These are phyloP conservation scores for Leptarthrus brevirostris DNA, from an alignment of 2,888 invertebrate species.

Conservation along the genomic window DNA sequence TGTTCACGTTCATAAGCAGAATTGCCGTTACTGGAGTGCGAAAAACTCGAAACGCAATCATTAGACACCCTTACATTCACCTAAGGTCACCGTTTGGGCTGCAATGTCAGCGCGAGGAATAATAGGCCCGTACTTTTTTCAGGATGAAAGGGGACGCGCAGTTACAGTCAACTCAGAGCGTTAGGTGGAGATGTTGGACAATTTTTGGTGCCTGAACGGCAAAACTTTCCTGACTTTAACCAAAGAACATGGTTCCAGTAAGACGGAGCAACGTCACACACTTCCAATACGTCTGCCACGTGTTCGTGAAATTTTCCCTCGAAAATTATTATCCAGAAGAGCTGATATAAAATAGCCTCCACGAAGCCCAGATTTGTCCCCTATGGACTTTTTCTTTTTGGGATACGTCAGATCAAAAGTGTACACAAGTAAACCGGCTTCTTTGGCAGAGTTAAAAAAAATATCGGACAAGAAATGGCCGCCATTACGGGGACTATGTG, in stretches of 20 bases:
- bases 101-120: not conserved
- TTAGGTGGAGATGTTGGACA: not conserved
- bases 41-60: not conserved
- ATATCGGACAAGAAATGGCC: too few species aligned
- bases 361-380: too few species aligned
- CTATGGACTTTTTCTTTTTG: too few species aligned
- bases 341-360: too few species aligned
- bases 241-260: conserved; percentile 39
- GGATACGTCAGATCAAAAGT: too few species aligned
- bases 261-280: not conserved
- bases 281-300: too few species aligned
- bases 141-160: not conserved
- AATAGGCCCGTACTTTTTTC: not conserved
- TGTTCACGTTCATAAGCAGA: not conserved
- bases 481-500: too few species aligned
- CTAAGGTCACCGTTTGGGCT: not conserved
- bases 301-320: not conserved
- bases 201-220: conserved; percentile 21
- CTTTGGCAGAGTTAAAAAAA: too few species aligned
- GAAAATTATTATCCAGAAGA: too few species aligned
- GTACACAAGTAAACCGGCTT: too few species aligned
- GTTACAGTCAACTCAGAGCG: not conserved
- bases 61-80: not conserved
- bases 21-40: not conserved
- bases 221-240: conserved; percentile 23